Percentiles rank a stretch among this genome's conserved stretches.
Conservation (phyloP, 2,888 invertebrate species). For the Odontomyia ornata region DNA sequence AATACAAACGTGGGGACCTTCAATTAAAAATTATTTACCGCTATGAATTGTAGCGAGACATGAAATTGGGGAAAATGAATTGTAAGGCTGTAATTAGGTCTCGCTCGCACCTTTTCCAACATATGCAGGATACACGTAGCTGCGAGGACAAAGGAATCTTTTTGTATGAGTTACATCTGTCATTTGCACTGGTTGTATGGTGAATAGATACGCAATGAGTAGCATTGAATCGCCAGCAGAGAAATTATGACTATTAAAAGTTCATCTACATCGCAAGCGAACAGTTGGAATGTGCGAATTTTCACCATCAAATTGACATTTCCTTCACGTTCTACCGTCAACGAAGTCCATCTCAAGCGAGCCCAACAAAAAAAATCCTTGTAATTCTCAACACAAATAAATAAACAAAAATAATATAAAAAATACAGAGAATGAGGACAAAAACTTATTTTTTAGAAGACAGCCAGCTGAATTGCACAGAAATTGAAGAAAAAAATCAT, state of each 20-base stretch:
- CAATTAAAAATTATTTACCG: constrained; percentile 25
- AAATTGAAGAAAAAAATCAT: constrained; percentile 10
- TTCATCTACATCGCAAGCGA: background rate
- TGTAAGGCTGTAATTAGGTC: too few species aligned
- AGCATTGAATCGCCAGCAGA: too few species aligned
- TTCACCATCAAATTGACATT: background rate
- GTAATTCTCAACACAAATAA: constrained; percentile 8
- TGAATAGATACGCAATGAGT: too few species aligned
- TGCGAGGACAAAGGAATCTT: too few species aligned
- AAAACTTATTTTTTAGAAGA: background rate
- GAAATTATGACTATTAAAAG: too few species aligned
- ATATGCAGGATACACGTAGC: too few species aligned
- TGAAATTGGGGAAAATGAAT: too few species aligned
- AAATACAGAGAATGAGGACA: constrained; percentile 12
- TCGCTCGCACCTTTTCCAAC: too few species aligned
- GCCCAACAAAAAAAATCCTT: background rate
- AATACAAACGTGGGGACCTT: background rate
- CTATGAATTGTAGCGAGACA: background rate
- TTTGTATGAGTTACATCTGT: too few species aligned
- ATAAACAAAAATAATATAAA: constrained; percentile 27
- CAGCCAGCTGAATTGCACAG: background rate
- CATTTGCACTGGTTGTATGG: too few species aligned
- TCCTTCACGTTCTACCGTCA: background rate
- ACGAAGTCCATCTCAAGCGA: constrained; percentile 6
- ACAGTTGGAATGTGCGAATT: background rate